Conservation (phyloP, 2,888 invertebrate genomes). For the Deroplatys truncata region DNA sequence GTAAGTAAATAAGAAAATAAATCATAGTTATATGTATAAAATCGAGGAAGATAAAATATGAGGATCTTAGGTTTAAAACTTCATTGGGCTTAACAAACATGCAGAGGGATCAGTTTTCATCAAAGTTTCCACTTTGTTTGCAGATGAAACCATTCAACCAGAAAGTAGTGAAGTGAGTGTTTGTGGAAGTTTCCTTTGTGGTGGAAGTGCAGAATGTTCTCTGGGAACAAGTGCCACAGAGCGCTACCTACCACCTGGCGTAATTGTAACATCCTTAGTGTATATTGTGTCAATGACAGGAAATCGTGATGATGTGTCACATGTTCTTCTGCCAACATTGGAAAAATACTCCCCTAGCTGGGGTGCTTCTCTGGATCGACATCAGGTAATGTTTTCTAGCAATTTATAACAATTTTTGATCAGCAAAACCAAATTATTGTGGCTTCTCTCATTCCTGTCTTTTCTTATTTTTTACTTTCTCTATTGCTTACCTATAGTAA, state of each 20-base stretch:
- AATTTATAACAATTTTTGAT: background rate
- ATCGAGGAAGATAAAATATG: no score
- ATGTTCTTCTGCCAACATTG: slow-evolving; percentile 22
- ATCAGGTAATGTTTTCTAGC: slow-evolving; percentile 55
- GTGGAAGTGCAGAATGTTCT: slow-evolving; percentile 57
- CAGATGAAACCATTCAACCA: background rate
- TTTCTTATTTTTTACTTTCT: no score
- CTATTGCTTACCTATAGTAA: no score
- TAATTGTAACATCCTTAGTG: slow-evolving; percentile 57
- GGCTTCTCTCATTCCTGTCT: no score
- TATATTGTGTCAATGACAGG: slow-evolving; percentile 56
- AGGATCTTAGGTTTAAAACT: no score
- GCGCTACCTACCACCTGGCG: slow-evolving; percentile 30
- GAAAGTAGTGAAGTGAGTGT: background rate
- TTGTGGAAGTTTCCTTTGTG: slow-evolving; percentile 69
- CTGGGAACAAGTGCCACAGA: slow-evolving; percentile 45
- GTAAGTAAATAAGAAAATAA: no score
- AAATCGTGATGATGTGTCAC: slow-evolving; percentile 28
- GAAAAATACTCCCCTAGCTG: slow-evolving; percentile 56
- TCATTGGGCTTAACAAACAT: no score
- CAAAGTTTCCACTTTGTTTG: background rate
- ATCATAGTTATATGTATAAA: no score
- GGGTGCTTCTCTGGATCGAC: slow-evolving; percentile 69
- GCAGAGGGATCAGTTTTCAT: no score
- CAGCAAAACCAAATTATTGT: no score